Percentiles rank a stretch among this genome's conserved stretches.
These are phyloP conservation scores for Sinodicranocentrus sp. DNA, from an alignment of 2,888 invertebrate species.

Conservation along the genomic window DNA sequence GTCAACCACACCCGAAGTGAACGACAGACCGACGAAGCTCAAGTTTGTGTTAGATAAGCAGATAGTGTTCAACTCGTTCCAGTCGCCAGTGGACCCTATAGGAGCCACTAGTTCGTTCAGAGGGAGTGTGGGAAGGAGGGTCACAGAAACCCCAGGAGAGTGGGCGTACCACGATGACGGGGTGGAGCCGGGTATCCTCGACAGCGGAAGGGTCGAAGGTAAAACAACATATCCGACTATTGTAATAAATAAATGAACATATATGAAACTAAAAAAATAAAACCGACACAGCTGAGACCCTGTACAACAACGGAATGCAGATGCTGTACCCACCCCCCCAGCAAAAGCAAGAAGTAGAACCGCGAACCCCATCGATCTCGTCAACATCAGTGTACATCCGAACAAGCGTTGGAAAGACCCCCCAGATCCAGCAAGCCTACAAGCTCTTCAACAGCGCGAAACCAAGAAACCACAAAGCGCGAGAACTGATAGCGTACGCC, in stretches of 20 bases:
- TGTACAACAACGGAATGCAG: not conserved
- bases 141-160: conserved; percentile 10
- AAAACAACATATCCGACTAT: too few relatives aligned
- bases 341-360: not conserved
- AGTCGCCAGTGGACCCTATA: conserved; percentile 22
- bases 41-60: conserved; percentile 39
- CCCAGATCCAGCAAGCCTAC: conserved; percentile 4
- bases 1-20: too few relatives aligned
- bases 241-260: too few relatives aligned
- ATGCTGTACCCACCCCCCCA: not conserved
- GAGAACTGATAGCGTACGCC: conserved; percentile 27
- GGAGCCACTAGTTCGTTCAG: conserved; percentile 17
- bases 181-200: conserved; percentile 5
- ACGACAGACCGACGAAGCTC: not conserved
- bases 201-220: too few relatives aligned
- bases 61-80: conserved; percentile 29
- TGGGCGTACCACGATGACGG: conserved; percentile 21
- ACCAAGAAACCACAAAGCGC: conserved; percentile 1
- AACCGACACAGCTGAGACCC: not conserved
- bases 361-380: not conserved
- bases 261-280: too few relatives aligned
- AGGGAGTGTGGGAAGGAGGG: conserved; percentile 17
- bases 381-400: conserved; percentile 8
- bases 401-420: conserved; percentile 15
- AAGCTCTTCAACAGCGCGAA: not conserved